Base-by-base conservation (phyloP, 2,888 invertebrate species). In the Hipparchia sbordonii region DNA sequence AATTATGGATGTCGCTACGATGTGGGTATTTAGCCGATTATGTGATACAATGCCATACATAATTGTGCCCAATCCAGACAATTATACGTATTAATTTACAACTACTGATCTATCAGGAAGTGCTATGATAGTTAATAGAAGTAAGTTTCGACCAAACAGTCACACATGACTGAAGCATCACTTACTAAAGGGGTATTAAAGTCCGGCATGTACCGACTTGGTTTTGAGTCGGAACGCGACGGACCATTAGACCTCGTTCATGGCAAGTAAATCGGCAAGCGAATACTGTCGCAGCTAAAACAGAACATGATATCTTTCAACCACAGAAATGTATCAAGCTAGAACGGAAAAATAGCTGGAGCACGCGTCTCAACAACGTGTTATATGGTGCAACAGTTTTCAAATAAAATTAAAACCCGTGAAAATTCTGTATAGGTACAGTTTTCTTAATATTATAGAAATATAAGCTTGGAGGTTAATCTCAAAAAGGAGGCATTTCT, bases 221-320 rank as follows among this genome's bases (percentile, higher is more conserved):
- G 45, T 48, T 70, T 75, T 75, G 76, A 75, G 74, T 78, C 74
- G 78, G 81, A 80, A 80, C 81, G 74, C 66, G 75, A 71, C 69
- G 70, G 82, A 82, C 82, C 82, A 83, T 84, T 92, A 93, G 83
- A 82, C 89, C 87, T 92, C 90, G 88, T 89, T 89, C 89, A 82
- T 86, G 82, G 85, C 86, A 84, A 93, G 84, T 87, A 93, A 88
- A 85, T 93, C 93, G 83, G 90, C 92, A 86, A 93, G 91, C 85
- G 92, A 86, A 88, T 85, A 92, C 90, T 93, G 93, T 83, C 89
- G 89, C 84, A 84, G 91, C 93, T 93, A 93, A 90, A 93, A 93
- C 89, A 93, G 88, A 92, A 78, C 91, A 90, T 82, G 81, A 74
- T 82, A 81, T 80, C 65, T 67, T 71, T 77, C 71, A 74, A 59